Evolutionary conservation across 53 echinoderm and acorn worm species (phyloP), one percentile per base, ranked within the genome.

Genomic region (Apostichopus leukothele): DNA sequence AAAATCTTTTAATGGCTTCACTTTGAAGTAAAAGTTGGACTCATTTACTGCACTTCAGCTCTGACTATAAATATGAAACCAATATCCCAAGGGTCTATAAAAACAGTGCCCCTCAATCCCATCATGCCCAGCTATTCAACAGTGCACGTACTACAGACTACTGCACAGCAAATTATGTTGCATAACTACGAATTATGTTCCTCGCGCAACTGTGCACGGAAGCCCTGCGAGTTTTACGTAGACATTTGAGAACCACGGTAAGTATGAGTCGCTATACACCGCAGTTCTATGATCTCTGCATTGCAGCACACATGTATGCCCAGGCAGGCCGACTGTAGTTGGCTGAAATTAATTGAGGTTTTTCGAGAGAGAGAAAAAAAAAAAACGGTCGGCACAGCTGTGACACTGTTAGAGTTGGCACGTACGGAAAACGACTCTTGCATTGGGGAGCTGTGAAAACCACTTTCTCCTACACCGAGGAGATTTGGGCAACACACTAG

Each of bases 261-360:
- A 16, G 20, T 39, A 75, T 18, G 77, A 39, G 77, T 39, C 39
- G 50, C 71, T 71, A 71, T 71, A 71, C 18, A 18, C 71, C 5
- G 18, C 71, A 71, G 20, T 39, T 39, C 27, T 27, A 18, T 52
- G 77, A 77, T 77, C 52, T 9, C 12, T 52, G 77, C 77, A 77
- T 26, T 77, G 27, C 77, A 77, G 52, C 77, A 26, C 26, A 12
- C 14, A 5, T 39, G 39, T 39, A 26, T 77, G 39, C n/a, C 77
- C 77, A 77, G 81, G 81, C 21, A 22, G 71, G 71, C 71, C 20
- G 71, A 71, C 71, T 3, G 81, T 59, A 81, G 81, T 81, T 59
- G 81, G 7, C 53, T 81, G 66, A 85, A 85, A 85, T 85, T 85
- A 85, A 85, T 85, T 85, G 85, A 85, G 85, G 85, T 66, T 84